A percentile compares a stretch with the other conserved stretches of the same genome.
These are phyloP conservation scores for Brachyhypopomus occidentalis DNA, from an alignment of 2,113 vertebrate species.

Conservation along the genomic window DNA sequence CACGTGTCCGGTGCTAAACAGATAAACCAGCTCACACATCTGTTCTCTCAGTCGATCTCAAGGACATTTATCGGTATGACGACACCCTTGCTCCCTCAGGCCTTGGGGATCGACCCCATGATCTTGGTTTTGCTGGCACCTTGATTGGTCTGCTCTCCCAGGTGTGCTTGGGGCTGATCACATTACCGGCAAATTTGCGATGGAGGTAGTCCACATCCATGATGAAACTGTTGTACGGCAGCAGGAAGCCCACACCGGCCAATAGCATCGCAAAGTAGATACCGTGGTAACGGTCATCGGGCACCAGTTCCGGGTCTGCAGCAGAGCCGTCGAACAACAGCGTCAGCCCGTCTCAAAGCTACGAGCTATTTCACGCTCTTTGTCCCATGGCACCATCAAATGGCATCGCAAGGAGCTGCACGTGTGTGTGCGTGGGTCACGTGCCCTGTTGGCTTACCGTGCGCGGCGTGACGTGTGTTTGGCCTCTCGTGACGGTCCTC, in stretches of 20 bases:
- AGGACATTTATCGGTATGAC: too few species aligned
- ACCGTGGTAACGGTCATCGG: slow-evolving; percentile 90
- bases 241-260: slow-evolving; percentile 94
- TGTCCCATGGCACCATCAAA: too few species aligned
- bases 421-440: too few species aligned
- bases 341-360: not conserved
- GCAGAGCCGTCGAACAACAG: not conserved
- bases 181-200: slow-evolving; percentile 88
- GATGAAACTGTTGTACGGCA: slow-evolving; percentile 98
- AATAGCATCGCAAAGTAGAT: slow-evolving; percentile 97
- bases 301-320: slow-evolving; percentile 76
- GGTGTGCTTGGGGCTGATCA: not conserved
- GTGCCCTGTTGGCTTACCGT: not conserved
- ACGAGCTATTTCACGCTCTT: too few species aligned
- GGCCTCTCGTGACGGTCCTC: not conserved
- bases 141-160: not conserved
- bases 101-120: too few species aligned
- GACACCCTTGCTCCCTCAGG: too few species aligned
- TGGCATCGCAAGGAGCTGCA: too few species aligned
- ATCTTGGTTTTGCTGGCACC: too few species aligned
- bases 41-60: too few species aligned
- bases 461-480: not conserved
- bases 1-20: too few species aligned
- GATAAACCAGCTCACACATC: too few species aligned
- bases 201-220: slow-evolving; percentile 95